These are phyloP conservation scores for Tachina grossa DNA, from an alignment of 2,888 invertebrate species.

Conservation along the genomic window DNA sequence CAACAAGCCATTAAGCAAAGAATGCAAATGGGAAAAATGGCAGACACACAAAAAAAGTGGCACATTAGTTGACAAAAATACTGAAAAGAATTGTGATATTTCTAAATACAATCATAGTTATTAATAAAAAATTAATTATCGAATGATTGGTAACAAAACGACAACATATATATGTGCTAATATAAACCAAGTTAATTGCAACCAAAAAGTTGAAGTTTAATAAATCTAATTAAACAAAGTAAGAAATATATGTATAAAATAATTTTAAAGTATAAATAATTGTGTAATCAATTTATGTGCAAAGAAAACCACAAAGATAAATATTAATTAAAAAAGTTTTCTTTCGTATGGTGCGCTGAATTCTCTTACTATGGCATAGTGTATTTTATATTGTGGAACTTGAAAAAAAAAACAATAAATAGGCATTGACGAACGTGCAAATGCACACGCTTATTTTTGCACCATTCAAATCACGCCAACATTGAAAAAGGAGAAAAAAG, in stretches of 20 bases:
- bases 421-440: slow-evolving; percentile 65
- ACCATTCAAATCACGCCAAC: slow-evolving; percentile 8
- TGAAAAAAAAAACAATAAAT: slow-evolving; percentile 5
- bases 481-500: neutral
- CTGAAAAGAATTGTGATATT: neutral
- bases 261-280: slow-evolving; percentile 21
- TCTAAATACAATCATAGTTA: neutral
- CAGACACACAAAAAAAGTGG: slow-evolving; percentile 26
- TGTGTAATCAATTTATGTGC: slow-evolving; percentile 78
- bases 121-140: neutral
- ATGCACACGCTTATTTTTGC: slow-evolving; percentile 46
- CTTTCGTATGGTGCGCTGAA: neutral
- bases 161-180: neutral
- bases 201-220: slow-evolving; percentile 2
- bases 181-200: slow-evolving; percentile 2
- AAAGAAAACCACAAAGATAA: slow-evolving; percentile 63
- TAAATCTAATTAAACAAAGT: slow-evolving; percentile 7
- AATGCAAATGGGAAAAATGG: slow-evolving; percentile 62
- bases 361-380: neutral
- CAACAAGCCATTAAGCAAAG: slow-evolving; percentile 34
- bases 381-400: neutral
- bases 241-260: neutral
- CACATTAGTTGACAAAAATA: slow-evolving; percentile 28
- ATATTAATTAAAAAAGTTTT: neutral
- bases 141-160: neutral